Percentiles rank a stretch among this genome's conserved stretches.
Conservation (phyloP, 2,113 vertebrate species). For the Opisthocomus hoazin region DNA sequence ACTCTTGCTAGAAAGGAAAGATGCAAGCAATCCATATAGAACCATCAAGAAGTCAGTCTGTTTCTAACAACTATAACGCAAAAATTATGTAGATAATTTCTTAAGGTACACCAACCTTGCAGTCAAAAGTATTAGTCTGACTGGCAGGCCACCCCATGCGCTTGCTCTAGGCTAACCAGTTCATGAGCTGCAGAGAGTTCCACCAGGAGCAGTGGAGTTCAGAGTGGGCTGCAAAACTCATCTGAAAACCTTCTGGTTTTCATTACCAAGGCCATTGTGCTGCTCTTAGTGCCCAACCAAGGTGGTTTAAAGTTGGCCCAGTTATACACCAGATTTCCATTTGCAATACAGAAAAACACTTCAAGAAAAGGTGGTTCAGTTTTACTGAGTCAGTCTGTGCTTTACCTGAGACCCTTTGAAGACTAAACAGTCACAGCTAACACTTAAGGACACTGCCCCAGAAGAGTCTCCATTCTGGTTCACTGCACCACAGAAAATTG, state of each 20-base stretch:
- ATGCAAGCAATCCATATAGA: not conserved
- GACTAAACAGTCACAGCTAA: not conserved
- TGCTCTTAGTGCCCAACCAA: not conserved
- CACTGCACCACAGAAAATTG: not conserved
- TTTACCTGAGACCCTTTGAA: not conserved
- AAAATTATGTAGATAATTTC: not conserved
- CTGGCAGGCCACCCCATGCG: accelerated
- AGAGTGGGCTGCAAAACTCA: not conserved
- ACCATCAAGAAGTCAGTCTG: not conserved
- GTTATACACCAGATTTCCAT: not conserved
- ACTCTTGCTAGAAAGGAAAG: not conserved
- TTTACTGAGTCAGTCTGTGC: not conserved
- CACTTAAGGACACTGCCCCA: not conserved
- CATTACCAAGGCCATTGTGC: not conserved
- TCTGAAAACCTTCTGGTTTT: not conserved
- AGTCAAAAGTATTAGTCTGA: not conserved
- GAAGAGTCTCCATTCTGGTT: not conserved
- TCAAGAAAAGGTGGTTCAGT: not conserved
- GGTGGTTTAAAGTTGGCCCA: not conserved
- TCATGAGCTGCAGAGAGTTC: not conserved
- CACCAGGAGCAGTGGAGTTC: not conserved
- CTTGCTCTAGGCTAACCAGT: not conserved
- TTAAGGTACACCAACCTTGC: not conserved
- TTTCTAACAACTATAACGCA: not conserved
- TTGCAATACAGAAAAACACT: not conserved